These are phyloP conservation scores for Notolabrus celidotus DNA, from an alignment of 2,797 vertebrate genomes.

Conservation along the genomic window DNA sequence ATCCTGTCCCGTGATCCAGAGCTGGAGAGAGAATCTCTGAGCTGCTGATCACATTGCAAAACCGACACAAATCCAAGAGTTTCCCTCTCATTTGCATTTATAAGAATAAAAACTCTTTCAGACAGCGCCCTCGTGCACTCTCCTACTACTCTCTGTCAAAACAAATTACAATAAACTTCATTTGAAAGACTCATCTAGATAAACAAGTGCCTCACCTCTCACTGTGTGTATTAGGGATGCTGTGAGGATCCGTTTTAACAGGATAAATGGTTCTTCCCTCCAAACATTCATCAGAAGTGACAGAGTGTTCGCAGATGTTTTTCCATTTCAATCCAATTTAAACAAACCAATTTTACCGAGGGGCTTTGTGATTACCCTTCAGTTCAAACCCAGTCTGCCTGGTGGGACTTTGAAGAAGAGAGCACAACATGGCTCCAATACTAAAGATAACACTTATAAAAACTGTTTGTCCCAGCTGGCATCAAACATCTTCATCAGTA, in stretches of 20 bases:
- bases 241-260: slow-evolving; percentile 30
- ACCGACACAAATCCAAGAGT: too few species aligned
- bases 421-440: too few species aligned
- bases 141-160: not conserved
- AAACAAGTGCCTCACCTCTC: slow-evolving; percentile 36
- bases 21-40: too few species aligned
- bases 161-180: slow-evolving; percentile 7
- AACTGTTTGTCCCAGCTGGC: too few species aligned
- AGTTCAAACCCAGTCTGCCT: slow-evolving; percentile 14
- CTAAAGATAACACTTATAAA: too few species aligned
- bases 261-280: slow-evolving; percentile 41
- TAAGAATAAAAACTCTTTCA: too few species aligned
- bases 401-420: too few species aligned
- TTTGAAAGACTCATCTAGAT: slow-evolving; percentile 9
- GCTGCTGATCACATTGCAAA: too few species aligned
- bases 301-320: slow-evolving; percentile 20
- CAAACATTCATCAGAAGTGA: slow-evolving; percentile 53
- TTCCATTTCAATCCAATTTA: slow-evolving; percentile 35
- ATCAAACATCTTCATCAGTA: too few species aligned
- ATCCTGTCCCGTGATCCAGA: too few species aligned
- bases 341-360: slow-evolving; percentile 30
- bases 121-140: not conserved
- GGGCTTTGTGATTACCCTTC: slow-evolving; percentile 25
- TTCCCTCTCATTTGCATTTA: too few species aligned
- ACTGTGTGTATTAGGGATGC: not conserved